Conservation (phyloP, 1,140 invertebrate genomes). For the Antheraea mylitta region DNA sequence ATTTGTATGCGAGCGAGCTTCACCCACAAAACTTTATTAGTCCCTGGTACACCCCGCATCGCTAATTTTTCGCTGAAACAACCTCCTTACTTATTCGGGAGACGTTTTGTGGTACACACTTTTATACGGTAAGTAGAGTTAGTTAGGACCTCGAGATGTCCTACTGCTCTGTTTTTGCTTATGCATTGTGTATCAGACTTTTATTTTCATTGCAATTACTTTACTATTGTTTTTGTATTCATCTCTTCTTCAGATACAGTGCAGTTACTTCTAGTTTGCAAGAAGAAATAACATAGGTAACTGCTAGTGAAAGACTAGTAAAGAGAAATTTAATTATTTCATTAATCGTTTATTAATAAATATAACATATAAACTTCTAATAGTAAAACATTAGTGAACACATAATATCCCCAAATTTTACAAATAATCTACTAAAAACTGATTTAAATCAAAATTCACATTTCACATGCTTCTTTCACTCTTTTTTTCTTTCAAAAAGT, state of each 20-base stretch:
- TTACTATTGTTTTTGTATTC: too few relatives aligned
- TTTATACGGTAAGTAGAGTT: background rate
- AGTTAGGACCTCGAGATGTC: background rate
- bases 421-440: background rate
- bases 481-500: background rate
- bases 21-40: conserved; percentile 11
- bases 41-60: conserved; percentile 3
- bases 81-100: conserved; percentile 4
- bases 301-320: too few relatives aligned
- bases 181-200: background rate
- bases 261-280: too few relatives aligned
- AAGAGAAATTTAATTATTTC: too few relatives aligned
- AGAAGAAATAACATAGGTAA: too few relatives aligned
- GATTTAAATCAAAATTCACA: background rate
- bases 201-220: too few relatives aligned
- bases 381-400: background rate
- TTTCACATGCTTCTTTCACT: background rate
- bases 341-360: background rate
- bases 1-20: conserved; percentile 9
- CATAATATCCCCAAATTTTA: background rate
- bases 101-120: background rate
- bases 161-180: background rate
- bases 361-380: background rate
- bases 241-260: too few relatives aligned
- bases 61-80: conserved; percentile 9